A percentile compares a stretch with the other conserved stretches of the same genome.
phyloP scores from a whole-genome alignment of 2,888 invertebrate genomes.

The Aradus depressus region DNA sequence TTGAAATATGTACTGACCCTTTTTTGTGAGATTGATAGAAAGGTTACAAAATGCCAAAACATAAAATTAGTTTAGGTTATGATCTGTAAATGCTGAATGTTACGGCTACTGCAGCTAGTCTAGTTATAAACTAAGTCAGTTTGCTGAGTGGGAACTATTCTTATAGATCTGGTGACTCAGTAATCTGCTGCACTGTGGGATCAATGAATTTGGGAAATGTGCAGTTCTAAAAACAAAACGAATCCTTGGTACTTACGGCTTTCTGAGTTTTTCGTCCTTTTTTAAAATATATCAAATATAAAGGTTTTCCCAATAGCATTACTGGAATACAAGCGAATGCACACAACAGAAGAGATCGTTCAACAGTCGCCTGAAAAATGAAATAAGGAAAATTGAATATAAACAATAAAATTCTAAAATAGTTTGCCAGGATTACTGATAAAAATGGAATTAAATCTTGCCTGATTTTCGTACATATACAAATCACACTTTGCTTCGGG shows the following conservation, averaged over 20 bases:
- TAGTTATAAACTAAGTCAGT: too few species aligned
- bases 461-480: constrained; percentile 47
- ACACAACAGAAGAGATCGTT: constrained; percentile 37
- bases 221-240: too few species aligned
- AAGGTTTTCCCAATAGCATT: constrained; percentile 45
- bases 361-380: constrained; percentile 43
- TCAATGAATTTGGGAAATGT: too few species aligned
- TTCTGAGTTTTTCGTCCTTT: constrained; percentile 16
- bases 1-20: too few species aligned
- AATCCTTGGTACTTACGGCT: constrained; percentile 10
- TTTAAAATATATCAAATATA: constrained; percentile 33
- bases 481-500: constrained; percentile 38
- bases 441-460: constrained; percentile 14
- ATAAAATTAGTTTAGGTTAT: too few species aligned
- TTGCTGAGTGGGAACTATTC: too few species aligned
- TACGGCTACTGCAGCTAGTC: too few species aligned
- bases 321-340: constrained; percentile 43
- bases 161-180: background rate
- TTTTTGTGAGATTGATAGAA: too few species aligned
- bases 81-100: too few species aligned
- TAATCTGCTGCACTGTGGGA: too few species aligned
- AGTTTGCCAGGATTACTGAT: background rate
- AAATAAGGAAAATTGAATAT: constrained; percentile 4
- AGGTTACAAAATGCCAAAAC: too few species aligned
- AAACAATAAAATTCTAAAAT: background rate